phyloP scores from a whole-genome alignment of 2,113 vertebrate species.

The Rostratula benghalensis region DNA sequence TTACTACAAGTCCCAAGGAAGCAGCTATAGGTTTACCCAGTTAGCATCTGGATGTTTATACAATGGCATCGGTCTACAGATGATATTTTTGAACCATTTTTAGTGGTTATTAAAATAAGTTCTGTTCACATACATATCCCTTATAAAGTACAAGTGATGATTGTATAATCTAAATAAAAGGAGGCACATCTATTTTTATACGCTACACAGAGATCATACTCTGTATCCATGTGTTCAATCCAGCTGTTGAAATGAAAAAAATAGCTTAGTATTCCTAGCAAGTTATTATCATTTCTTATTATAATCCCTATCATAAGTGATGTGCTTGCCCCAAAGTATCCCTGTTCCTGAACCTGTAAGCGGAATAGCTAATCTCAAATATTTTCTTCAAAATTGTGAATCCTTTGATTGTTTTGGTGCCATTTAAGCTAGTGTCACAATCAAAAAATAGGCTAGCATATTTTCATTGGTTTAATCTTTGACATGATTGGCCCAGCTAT shows the following conservation, averaged over 20 bases:
- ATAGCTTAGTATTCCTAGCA: background rate
- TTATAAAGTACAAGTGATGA: background rate
- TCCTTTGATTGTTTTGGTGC: background rate
- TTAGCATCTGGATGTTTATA: background rate
- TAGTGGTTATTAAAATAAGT: background rate
- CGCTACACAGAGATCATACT: background rate
- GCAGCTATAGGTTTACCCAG: background rate
- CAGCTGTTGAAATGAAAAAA: too few relatives aligned
- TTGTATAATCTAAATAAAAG: background rate
- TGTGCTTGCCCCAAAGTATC: background rate
- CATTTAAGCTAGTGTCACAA: background rate
- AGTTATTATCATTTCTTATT: background rate
- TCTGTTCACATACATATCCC: background rate
- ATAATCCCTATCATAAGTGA: background rate
- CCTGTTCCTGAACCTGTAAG: background rate
- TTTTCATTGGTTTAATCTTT: background rate
- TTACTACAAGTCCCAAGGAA: background rate
- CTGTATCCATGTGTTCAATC: background rate
- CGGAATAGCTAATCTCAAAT: background rate
- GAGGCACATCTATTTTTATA: background rate
- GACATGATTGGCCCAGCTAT: background rate
- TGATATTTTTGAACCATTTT: background rate
- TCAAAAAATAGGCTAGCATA: background rate
- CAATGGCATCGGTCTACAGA: background rate
- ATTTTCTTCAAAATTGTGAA: background rate